These are phyloP conservation scores for Orchesellides sinensis DNA, from an alignment of 2,888 invertebrate species.

Conservation along the genomic window DNA sequence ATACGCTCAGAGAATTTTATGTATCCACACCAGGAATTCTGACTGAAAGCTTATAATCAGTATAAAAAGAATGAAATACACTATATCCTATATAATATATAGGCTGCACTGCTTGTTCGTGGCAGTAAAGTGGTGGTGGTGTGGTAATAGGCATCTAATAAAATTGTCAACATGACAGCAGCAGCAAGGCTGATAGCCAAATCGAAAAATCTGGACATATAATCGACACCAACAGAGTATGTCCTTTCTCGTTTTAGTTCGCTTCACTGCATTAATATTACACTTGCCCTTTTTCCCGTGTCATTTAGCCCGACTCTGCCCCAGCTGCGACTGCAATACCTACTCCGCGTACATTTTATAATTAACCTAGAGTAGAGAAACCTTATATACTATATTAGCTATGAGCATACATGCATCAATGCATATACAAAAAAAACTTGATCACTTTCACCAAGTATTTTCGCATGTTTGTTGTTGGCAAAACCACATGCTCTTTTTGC, in stretches of 20 bases:
- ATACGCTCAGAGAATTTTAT: conserved; percentile 51
- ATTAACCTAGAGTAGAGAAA: too few relatives aligned
- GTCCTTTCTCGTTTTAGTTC: conserved; percentile 44
- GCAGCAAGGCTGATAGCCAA: conserved; percentile 52
- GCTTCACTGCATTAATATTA: conserved; percentile 15
- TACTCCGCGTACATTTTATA: too few relatives aligned
- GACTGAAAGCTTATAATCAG: too few relatives aligned
- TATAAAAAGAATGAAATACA: neutral
- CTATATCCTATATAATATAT: too few relatives aligned
- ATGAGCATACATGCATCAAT: neutral
- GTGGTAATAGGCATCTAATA: conserved; percentile 54
- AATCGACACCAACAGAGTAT: conserved; percentile 51
- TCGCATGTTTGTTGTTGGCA: neutral
- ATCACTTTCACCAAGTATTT: neutral
- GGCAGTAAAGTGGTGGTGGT: conserved; percentile 15
- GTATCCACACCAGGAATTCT: too few relatives aligned
- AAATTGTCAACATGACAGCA: conserved; percentile 57
- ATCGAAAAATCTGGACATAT: conserved; percentile 47
- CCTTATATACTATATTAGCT: too few relatives aligned
- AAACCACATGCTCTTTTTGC: neutral
- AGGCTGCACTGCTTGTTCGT: too few relatives aligned
- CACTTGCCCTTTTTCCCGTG: conserved; percentile 42
- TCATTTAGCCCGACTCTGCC: conserved; percentile 19
- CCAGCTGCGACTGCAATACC: neutral
- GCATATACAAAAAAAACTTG: neutral